Base-by-base conservation (phyloP, 2,888 invertebrate species). In the Adelognathus sp. region DNA sequence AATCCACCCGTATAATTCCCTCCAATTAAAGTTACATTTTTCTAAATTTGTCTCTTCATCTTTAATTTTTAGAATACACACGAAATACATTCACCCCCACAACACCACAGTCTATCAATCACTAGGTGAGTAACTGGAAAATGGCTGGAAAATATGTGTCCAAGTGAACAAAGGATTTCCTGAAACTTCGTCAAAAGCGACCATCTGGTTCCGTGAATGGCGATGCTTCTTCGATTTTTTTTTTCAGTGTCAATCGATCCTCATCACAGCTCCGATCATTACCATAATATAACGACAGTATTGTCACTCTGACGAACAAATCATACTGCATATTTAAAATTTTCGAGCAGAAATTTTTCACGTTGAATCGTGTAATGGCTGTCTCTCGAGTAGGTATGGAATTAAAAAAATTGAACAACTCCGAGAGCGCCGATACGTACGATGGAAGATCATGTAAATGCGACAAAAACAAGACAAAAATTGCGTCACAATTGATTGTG, bases 291-390 rank as follows among this genome's bases (percentile, higher is more conserved):
- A 18, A 21, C 3, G n/a, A 21, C 16, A 6, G 11, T 9, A 11
- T 18, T 3, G 21, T 9, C 7, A 21, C 46, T 46, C 9, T 11
- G 21, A 1, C 3, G 14, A n/a, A 39, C 39, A 39, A n/a, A n/a
- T n/a, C 39, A n/a, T 11, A 39, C 4, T 1, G 14, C 11, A 39
- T 39, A 11, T 39, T n/a, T 3, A 5, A 39, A n/a, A 39, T 39
- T 11, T 39, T 3, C n/a, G n/a, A n/a, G 46, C 44, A 41, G 36
- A 71, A 31, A 60, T 50, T 5, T 36, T 36, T 36, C 44, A 74
- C 14, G 36, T 66, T 54, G 33, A 74, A 64, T 66, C 41, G 9
- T 70, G 44, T 67, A 79, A 79, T 79, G 74, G 74, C 66, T 54
- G 54, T 69, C 29, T 74, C 52, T n/a, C 27, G 16, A 33, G 46